These are phyloP conservation scores for Galaxias olidus DNA, from an alignment of 2,797 vertebrate species.

Conservation along the genomic window DNA sequence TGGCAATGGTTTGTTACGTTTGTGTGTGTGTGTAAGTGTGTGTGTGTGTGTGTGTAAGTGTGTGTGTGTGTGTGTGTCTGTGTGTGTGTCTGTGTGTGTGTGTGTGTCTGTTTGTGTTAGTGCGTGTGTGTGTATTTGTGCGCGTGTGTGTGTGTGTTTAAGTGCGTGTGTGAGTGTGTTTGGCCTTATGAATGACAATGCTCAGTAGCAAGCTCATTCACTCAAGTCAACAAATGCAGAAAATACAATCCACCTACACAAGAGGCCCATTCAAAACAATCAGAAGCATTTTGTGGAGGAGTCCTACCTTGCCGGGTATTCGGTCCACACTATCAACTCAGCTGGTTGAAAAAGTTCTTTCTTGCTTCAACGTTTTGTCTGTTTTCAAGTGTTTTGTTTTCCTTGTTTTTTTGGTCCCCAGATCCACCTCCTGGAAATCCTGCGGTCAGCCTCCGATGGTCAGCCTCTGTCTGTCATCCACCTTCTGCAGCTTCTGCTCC, in stretches of 20 bases:
- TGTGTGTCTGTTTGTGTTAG: neutral
- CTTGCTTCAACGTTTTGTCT: neutral
- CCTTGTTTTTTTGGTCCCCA: neutral
- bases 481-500: neutral
- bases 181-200: neutral
- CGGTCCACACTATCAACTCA: too few species aligned
- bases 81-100: conserved; percentile 1
- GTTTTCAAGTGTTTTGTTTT: neutral
- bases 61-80: neutral
- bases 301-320: too few species aligned
- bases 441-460: neutral
- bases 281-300: too few species aligned
- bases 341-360: too few species aligned
- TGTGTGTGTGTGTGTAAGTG: neutral
- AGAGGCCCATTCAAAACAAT: too few species aligned
- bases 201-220: too few species aligned
- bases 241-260: too few species aligned
- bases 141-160: neutral
- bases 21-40: neutral
- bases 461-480: neutral
- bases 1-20: conserved; percentile 15
- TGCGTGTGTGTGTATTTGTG: too few species aligned
- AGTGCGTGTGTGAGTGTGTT: neutral
- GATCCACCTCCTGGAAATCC: neutral
- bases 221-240: too few species aligned